Evolutionary conservation across 2,888 invertebrate genomes (phyloP), one percentile per base, ranked within the genome.

Genomic region (Kuschelorhynchus macadamiae): DNA sequence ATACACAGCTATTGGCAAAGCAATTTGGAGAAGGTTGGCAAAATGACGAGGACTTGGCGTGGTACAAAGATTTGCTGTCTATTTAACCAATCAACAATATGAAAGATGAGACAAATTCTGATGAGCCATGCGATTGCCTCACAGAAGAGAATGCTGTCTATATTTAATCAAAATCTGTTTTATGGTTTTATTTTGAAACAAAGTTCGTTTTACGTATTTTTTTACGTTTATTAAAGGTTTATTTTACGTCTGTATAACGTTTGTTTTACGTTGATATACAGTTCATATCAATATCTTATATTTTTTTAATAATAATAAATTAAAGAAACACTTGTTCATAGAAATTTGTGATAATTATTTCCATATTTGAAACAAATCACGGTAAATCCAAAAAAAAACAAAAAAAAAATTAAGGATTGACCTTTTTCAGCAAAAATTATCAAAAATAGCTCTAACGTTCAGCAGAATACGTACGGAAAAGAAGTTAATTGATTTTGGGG

Each of bases 21-120:
- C 61, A 55, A 4, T 55, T 55, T 55, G 53, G 61, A 61, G 33
- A 61, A 14, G 50, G 55, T 52, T 61, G 61, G 52, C 5, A 52
- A 25, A 52, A 57, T 50, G 47, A 55, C 61, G 18, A 61, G 12
- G 39, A 61, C 52, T 55, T 61, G 61, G 52, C 61, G 56, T 61
- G 61, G 61, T 61, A 61, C 61, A 61, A 61, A 56, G 61, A 61
- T 33, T 53, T 25, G 25, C 25, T 25, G 7, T 7, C 7, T 25
- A 25, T 3, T 3, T 25, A 25, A 25, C 25, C 25, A 59, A 36
- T 36, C 55, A 55, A 7, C 53, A 39, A 52, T 21, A 61, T 61
- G 30, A 52, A 61, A 61, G 61, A 61, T 25, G 36, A 55, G 33
- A 55, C 41, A 61, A 32, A 47, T 56, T n/a, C n/a, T n/a, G 25